A percentile compares a stretch with the other conserved stretches of the same genome.
These are phyloP conservation scores for Phymastichus coffea DNA, from an alignment of 1,140 invertebrate species.

Conservation along the genomic window DNA sequence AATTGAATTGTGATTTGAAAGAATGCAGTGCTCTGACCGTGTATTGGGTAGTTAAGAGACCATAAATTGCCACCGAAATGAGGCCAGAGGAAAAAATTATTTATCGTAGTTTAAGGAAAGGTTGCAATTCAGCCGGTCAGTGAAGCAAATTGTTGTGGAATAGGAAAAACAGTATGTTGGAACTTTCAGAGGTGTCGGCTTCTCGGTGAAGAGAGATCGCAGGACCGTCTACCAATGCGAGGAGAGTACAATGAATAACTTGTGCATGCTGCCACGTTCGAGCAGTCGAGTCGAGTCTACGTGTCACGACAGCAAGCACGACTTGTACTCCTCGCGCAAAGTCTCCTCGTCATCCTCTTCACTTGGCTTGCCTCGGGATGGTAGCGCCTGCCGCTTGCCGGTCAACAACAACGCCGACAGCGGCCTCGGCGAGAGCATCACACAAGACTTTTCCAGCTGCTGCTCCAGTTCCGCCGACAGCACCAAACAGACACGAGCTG, in stretches of 20 bases:
- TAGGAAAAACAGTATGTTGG: too few relatives aligned
- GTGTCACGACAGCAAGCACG: constrained; percentile 42
- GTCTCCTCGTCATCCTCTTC: constrained; percentile 15
- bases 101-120: too few relatives aligned
- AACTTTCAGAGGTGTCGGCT: constrained; percentile 57
- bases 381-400: constrained; percentile 18
- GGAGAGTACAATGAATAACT: not conserved
- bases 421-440: constrained; percentile 54
- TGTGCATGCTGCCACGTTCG: constrained; percentile 1
- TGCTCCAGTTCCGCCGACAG: constrained; percentile 56
- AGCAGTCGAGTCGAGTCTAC: constrained; percentile 41
- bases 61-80: too few relatives aligned
- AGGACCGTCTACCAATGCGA: constrained; percentile 45
- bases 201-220: constrained; percentile 52
- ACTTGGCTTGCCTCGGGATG: not conserved
- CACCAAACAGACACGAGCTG: constrained; percentile 49
- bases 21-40: too few relatives aligned
- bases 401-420: constrained; percentile 53
- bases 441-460: constrained; percentile 57
- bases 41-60: too few relatives aligned
- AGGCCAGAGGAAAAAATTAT: too few relatives aligned
- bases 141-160: too few relatives aligned
- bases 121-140: too few relatives aligned
- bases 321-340: constrained; percentile 26
- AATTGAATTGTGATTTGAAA: too few relatives aligned